Percentiles rank a stretch among this genome's conserved stretches.
phyloP scores from a whole-genome alignment of 1,140 invertebrate species.

The Yoshiicerus persimilis region DNA sequence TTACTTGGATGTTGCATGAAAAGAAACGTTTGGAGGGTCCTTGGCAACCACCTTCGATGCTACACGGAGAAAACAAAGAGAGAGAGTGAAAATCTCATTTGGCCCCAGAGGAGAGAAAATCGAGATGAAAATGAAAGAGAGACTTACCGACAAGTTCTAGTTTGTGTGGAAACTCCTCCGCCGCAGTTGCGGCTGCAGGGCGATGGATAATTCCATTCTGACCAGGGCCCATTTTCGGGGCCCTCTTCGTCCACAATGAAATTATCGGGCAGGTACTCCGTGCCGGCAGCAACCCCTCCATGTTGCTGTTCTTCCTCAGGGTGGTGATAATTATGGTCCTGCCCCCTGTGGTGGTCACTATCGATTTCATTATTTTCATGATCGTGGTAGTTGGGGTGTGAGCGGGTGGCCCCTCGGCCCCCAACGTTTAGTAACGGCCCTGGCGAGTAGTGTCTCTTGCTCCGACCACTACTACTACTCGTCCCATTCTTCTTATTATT shows the following conservation, averaged over 20 bases:
- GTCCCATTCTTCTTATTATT: no score
- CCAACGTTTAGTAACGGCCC: not conserved
- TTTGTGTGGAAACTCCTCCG: constrained; percentile 79
- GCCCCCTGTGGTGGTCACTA: not conserved
- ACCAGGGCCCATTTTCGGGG: constrained; percentile 65
- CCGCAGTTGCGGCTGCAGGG: constrained; percentile 84
- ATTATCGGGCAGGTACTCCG: not conserved
- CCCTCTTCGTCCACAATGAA: not conserved
- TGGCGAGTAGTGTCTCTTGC: not conserved
- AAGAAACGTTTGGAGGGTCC: constrained; percentile 79
- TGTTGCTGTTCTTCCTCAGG: no score
- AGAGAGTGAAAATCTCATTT: not conserved
- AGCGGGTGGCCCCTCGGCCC: not conserved
- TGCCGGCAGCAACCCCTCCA: not conserved
- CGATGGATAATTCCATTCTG: constrained; percentile 71
- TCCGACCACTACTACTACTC: not conserved
- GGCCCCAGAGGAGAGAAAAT: not conserved
- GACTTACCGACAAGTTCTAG: constrained; percentile 63
- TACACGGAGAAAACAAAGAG: constrained; percentile 55
- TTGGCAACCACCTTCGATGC: constrained; percentile 64
- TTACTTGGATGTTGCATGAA: constrained; percentile 85
- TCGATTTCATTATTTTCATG: not conserved
- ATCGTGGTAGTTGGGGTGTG: not conserved
- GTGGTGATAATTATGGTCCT: no score
- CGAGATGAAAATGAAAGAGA: constrained; percentile 37